Conservation (phyloP, 2,888 invertebrate genomes). For the Nyleta sp. region DNA sequence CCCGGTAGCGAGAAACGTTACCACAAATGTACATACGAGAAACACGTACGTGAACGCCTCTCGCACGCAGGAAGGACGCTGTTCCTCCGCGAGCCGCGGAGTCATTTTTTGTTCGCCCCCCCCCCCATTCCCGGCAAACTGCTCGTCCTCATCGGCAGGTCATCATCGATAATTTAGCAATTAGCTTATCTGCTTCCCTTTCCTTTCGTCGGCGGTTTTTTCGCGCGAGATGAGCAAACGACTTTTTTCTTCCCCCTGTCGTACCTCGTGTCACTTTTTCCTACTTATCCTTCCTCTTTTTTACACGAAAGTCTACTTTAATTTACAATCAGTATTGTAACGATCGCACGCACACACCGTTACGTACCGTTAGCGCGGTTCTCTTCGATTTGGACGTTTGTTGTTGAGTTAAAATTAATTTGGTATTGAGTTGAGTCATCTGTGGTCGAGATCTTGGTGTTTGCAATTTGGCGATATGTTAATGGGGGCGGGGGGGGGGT, state of each 20-base stretch:
- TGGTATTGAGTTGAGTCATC: too few species aligned
- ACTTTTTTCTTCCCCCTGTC: slow-evolving; percentile 29
- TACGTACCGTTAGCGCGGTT: slow-evolving; percentile 46
- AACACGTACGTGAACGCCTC: slow-evolving; percentile 65
- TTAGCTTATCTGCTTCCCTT: slow-evolving; percentile 67
- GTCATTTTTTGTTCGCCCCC: slow-evolving; percentile 28
- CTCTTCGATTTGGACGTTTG: neutral
- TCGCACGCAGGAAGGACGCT: slow-evolving; percentile 75
- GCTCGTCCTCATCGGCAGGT: slow-evolving; percentile 62
- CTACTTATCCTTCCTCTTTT: slow-evolving; percentile 43
- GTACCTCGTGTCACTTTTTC: slow-evolving; percentile 54
- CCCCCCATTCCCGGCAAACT: slow-evolving; percentile 15
- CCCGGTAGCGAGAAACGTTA: slow-evolving; percentile 76
- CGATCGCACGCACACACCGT: slow-evolving; percentile 47
- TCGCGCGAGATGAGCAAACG: slow-evolving; percentile 40
- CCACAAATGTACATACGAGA: slow-evolving; percentile 53
- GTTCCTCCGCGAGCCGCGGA: slow-evolving; percentile 55
- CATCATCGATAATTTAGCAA: slow-evolving; percentile 74
- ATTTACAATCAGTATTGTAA: slow-evolving; percentile 44
- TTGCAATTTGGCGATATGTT: too few species aligned
- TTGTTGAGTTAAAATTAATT: neutral
- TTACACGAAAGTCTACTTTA: slow-evolving; percentile 29
- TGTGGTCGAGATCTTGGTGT: too few species aligned
- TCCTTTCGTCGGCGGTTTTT: slow-evolving; percentile 43
- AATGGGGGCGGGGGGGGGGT: too few species aligned